Conservation (phyloP, 2,797 vertebrate genomes). For the Silurus lanzhouensis region DNA sequence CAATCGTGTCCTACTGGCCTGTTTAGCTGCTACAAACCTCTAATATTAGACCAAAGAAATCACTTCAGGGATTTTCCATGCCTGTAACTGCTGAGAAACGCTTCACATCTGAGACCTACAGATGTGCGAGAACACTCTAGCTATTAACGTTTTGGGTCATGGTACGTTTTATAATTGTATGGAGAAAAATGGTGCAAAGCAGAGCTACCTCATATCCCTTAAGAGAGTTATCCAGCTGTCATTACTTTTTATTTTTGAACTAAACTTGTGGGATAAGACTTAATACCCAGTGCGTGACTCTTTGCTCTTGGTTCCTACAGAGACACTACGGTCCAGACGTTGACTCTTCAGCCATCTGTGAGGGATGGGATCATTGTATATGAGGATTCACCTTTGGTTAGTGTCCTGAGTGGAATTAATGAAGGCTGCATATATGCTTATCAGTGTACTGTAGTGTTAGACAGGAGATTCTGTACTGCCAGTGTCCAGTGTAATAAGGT, state of each 20-base stretch:
- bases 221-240: background rate
- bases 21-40: constrained; percentile 63
- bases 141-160: constrained; percentile 66
- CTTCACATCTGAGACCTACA: constrained; percentile 65
- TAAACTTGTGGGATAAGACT: background rate
- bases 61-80: constrained; percentile 53
- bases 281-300: background rate
- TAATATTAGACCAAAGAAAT: constrained; percentile 71
- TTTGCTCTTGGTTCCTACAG: constrained; percentile 67
- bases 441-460: background rate
- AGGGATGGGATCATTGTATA: constrained; percentile 90
- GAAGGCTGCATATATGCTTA: background rate
- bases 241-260: constrained; percentile 9
- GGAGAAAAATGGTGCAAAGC: constrained; percentile 8
- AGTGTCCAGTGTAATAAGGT: background rate
- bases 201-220: background rate
- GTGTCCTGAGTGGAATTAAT: constrained; percentile 59
- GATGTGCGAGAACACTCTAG: constrained; percentile 46
- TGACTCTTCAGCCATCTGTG: constrained; percentile 95
- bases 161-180: constrained; percentile 45
- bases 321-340: constrained; percentile 94
- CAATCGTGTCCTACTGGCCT: constrained; percentile 63
- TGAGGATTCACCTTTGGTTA: constrained; percentile 96
- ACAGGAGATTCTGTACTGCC: background rate
- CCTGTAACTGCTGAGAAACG: constrained; percentile 67